Evolutionary conservation across 2,797 vertebrate species (phyloP), one percentile per base, ranked within the genome.

Genomic region (Dicrostonyx torquatus): DNA sequence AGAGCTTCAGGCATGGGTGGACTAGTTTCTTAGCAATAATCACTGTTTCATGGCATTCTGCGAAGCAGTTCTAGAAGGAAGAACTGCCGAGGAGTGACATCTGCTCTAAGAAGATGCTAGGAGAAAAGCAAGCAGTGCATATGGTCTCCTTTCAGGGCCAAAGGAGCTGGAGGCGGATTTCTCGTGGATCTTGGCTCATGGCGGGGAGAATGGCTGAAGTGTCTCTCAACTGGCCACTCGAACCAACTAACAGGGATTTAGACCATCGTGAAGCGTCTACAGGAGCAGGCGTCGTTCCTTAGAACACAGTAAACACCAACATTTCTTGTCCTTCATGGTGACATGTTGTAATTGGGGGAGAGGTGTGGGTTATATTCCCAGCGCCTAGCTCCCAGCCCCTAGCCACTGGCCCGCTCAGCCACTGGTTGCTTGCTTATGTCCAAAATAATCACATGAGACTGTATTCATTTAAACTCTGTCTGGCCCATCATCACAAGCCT

Each of bases 11-110:
- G 95, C 89, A 90, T 66, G 37, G 62, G 94, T 87, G 92, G 96
- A 95, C 96, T 96, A 68, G 86, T 90, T 75, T 95, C 94, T 97
- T 77, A 97, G 95, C 97, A 96, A 95, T 90, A 97, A 95, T 97
- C 96, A 97, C 89, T 97, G 90, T 96, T 97, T 98, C 89, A 78
- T 95, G 97, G 96, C 94, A 94, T 95, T 94, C 88, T 22, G 60
- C 68, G 83, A 96, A 95, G 94, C 62, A 26, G 95, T 96, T 98
- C 98, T 92, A 88, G 92, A 95, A 93, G 97, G 93, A 95, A 86
- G 95, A 96, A 85, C 73, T 15, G 11, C 80, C 72, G 9, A 94
- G 90, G 62, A 93, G 55, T 62, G 89, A 90, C 85, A 70, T 95
- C 90, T 66, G 91, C 77, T 90, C 26, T 31, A 7, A 70, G 78